Evolutionary conservation across 2,888 invertebrate genomes (phyloP).

Genomic region (Cataglyphis rosenhaueri): DNA sequence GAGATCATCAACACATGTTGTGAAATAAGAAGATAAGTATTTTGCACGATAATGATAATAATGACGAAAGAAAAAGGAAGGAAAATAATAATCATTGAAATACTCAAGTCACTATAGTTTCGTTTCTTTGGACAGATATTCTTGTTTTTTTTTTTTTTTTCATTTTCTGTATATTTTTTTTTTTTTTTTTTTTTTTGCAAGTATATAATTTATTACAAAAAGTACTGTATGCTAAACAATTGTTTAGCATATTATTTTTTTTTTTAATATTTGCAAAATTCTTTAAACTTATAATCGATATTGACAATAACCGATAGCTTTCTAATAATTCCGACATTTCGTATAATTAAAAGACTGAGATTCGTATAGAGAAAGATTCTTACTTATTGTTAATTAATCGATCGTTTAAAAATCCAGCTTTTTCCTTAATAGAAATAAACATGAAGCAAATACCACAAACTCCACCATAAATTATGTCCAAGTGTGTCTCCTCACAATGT

Average conservation of each 20-base stretch:
- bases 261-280: background rate
- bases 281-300: background rate
- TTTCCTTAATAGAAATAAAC: constrained; percentile 21
- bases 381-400: background rate
- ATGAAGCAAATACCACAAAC: background rate
- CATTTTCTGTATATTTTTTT: background rate
- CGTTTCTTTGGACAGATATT: background rate
- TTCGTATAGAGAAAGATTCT: background rate
- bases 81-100: background rate
- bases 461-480: constrained; percentile 8
- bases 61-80: background rate
- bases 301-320: background rate
- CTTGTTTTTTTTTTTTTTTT: background rate
- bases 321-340: constrained; percentile 20
- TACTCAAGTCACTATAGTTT: background rate
- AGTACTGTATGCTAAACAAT: background rate
- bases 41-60: background rate
- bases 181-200: background rate
- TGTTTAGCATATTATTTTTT: background rate
- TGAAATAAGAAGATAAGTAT: background rate
- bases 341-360: background rate
- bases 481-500: constrained; percentile 1
- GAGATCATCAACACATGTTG: too few relatives aligned
- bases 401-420: background rate
- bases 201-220: background rate